Conservation (phyloP, 1,140 invertebrate species). For the Polypedilum pembai region DNA sequence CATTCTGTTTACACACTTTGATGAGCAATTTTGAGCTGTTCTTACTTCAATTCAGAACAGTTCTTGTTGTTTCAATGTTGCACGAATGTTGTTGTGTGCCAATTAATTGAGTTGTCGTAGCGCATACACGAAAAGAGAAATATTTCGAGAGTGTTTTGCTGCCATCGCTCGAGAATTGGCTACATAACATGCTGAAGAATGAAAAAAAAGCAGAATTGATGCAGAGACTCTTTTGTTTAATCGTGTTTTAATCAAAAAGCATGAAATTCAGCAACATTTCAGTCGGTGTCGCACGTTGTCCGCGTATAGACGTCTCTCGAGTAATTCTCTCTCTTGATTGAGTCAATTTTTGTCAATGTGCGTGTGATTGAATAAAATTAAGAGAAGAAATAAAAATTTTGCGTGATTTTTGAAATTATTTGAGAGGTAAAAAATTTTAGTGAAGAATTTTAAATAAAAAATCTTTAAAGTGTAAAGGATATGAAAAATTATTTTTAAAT, state of each 20-base stretch:
- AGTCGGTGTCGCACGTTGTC: background rate
- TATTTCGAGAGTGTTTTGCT: background rate
- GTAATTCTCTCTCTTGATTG: background rate
- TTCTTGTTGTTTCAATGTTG: background rate
- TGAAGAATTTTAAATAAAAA: no score
- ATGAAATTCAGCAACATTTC: conserved; percentile 3
- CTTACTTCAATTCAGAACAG: background rate
- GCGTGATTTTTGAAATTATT: no score
- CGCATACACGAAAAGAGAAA: background rate
- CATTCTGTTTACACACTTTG: background rate
- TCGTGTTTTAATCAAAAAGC: conserved; percentile 27
- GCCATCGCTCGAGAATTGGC: background rate
- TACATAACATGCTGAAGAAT: background rate
- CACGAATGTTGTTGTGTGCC: background rate
- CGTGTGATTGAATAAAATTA: no score
- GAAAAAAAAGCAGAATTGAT: conserved; percentile 19
- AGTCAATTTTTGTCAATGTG: no score
- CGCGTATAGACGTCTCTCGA: background rate
- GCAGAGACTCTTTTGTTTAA: conserved; percentile 21
- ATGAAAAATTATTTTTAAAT: no score
- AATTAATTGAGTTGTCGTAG: no score
- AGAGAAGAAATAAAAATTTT: no score
- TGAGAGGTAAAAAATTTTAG: no score
- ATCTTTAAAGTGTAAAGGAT: no score
- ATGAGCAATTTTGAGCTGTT: background rate